Conservation (phyloP, 2,797 vertebrate species). For the Otolemur crassicaudatus region DNA sequence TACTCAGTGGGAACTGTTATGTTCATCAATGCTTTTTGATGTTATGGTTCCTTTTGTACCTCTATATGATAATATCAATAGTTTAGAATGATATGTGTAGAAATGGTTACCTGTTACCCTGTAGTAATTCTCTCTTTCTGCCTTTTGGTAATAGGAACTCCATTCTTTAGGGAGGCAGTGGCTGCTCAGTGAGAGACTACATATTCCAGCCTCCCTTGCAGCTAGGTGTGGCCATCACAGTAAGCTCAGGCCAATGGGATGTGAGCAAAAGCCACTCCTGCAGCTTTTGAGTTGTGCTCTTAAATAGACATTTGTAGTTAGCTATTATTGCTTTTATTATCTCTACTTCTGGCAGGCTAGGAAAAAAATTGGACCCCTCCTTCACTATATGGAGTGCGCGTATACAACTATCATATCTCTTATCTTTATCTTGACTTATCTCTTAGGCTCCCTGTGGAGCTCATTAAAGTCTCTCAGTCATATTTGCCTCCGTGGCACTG, state of each 20-base stretch:
- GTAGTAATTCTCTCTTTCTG: background rate
- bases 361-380: background rate
- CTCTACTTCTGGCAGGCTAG: background rate
- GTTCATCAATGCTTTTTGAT: background rate
- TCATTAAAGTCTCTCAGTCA: background rate
- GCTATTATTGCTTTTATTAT: background rate
- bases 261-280: background rate
- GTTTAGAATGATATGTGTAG: background rate
- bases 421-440: background rate
- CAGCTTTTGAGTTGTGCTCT: background rate
- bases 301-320: background rate
- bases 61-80: background rate
- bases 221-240: background rate
- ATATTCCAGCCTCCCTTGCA: background rate
- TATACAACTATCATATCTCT: background rate
- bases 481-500: background rate
- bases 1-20: too few relatives aligned
- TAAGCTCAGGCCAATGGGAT: background rate
- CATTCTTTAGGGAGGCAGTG: background rate
- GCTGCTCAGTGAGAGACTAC: background rate
- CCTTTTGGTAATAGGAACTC: background rate
- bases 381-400: background rate
- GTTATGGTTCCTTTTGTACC: background rate
- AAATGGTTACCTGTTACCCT: background rate
- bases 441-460: background rate